Conservation (phyloP, 2,113 vertebrate species). For the Dipodomys stephensi region DNA sequence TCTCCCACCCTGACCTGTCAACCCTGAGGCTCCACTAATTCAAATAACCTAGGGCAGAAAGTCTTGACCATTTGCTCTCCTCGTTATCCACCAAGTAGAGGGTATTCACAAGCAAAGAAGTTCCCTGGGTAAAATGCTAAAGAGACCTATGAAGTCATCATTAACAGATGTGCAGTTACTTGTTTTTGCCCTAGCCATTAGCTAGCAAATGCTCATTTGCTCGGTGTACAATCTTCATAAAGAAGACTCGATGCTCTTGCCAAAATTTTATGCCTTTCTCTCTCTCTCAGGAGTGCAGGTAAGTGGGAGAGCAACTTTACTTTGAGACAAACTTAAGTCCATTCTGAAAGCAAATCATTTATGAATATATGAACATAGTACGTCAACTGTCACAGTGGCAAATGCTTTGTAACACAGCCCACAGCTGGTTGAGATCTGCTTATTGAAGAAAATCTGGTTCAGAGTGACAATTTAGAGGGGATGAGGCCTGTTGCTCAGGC, state of each 20-base stretch:
- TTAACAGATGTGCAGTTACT: neutral
- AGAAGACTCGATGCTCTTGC: neutral
- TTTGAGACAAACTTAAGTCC: neutral
- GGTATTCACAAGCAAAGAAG: neutral
- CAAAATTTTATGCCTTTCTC: neutral
- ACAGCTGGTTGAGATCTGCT: neutral
- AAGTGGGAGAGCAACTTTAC: neutral
- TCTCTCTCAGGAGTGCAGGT: neutral
- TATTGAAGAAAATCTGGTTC: neutral
- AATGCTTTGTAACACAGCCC: neutral
- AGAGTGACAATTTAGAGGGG: fast-evolving
- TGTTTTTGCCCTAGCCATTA: neutral
- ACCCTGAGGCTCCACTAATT: neutral
- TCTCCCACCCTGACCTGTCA: neutral
- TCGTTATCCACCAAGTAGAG: neutral
- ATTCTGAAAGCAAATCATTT: neutral
- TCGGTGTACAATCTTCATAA: fast-evolving
- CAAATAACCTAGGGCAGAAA: neutral
- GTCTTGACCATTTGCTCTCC: neutral
- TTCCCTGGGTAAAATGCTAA: conserved; percentile 12
- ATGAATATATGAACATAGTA: neutral
- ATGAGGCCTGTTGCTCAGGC: neutral
- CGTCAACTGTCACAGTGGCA: neutral
- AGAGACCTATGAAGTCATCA: neutral
- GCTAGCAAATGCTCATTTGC: neutral